Percentiles rank a stretch among this genome's conserved stretches.
phyloP scores from a whole-genome alignment of 2,888 invertebrate species.

The Nebria salina region DNA sequence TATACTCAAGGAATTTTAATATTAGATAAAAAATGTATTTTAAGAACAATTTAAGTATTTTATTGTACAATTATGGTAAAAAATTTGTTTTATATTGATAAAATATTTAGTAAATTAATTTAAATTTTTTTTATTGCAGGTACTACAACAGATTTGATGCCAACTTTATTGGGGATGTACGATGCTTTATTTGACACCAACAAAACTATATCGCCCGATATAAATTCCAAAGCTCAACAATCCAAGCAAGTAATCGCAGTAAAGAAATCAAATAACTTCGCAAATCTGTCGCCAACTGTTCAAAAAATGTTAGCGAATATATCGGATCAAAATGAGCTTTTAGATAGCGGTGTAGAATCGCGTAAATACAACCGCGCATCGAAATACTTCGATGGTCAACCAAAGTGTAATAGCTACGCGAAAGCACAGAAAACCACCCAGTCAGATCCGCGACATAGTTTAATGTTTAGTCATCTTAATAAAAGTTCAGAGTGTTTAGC shows the following conservation, averaged over 20 bases:
- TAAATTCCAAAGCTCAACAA: conserved; percentile 31
- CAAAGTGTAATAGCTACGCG: conserved; percentile 17
- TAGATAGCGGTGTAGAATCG: conserved; percentile 58
- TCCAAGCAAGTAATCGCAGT: conserved; percentile 49
- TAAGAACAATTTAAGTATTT: no score
- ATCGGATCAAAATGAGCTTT: conserved; percentile 55
- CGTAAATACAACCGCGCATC: conserved; percentile 54
- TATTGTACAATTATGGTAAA: no score
- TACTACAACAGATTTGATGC: conserved; percentile 86
- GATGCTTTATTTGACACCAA: conserved; percentile 75
- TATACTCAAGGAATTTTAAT: no score
- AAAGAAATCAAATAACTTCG: conserved; percentile 62
- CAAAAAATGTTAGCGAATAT: conserved; percentile 71
- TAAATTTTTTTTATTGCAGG: conserved; percentile 66
- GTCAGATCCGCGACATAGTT: conserved; percentile 28
- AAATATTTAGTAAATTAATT: no score
- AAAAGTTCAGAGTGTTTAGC: conserved; percentile 43
- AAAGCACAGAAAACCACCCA: conserved; percentile 24
- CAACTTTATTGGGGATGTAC: conserved; percentile 86
- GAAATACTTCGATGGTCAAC: conserved; percentile 26
- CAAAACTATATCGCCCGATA: conserved; percentile 47
- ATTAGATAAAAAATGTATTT: no score
- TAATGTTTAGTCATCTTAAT: conserved; percentile 32
- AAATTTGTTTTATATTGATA: no score
- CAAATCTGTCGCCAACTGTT: conserved; percentile 70